Conservation (phyloP, 2,113 vertebrate genomes). For the Haemorhous mexicanus region DNA sequence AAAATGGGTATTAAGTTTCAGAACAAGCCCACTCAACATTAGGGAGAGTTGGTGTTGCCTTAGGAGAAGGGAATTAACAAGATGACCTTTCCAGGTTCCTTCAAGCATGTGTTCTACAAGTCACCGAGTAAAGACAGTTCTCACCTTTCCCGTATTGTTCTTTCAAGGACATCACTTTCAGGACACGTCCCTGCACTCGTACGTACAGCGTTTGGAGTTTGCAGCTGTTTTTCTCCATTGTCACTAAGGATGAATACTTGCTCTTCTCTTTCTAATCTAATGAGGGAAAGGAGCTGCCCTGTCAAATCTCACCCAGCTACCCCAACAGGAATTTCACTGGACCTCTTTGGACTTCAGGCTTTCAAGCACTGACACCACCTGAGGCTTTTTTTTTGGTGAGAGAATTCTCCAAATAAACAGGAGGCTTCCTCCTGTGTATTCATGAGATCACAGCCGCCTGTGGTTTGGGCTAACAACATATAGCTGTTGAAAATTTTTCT, state of each 20-base stretch:
- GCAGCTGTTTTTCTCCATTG: neutral
- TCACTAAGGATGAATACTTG: neutral
- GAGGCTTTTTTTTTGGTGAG: neutral
- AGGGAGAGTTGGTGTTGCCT: neutral
- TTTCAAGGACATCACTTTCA: neutral
- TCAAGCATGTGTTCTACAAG: neutral
- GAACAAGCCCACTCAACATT: slow-evolving; percentile 29
- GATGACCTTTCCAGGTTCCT: neutral
- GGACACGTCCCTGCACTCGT: neutral
- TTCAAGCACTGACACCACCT: neutral
- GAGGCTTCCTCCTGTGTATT: slow-evolving; percentile 21
- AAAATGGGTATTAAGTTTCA: slow-evolving; percentile 26
- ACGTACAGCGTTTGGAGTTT: neutral
- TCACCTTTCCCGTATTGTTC: neutral
- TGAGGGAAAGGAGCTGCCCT: neutral
- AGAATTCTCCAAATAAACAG: neutral
- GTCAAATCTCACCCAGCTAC: neutral
- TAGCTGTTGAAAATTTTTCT: neutral
- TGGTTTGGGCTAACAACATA: neutral
- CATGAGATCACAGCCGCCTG: slow-evolving; percentile 13
- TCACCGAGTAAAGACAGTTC: neutral
- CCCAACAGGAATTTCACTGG: neutral
- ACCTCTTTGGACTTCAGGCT: neutral
- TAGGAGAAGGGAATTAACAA: neutral
- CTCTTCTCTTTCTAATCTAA: neutral